phyloP scores from a whole-genome alignment of 2,888 invertebrate genomes.

The Linyphia triangularis region DNA sequence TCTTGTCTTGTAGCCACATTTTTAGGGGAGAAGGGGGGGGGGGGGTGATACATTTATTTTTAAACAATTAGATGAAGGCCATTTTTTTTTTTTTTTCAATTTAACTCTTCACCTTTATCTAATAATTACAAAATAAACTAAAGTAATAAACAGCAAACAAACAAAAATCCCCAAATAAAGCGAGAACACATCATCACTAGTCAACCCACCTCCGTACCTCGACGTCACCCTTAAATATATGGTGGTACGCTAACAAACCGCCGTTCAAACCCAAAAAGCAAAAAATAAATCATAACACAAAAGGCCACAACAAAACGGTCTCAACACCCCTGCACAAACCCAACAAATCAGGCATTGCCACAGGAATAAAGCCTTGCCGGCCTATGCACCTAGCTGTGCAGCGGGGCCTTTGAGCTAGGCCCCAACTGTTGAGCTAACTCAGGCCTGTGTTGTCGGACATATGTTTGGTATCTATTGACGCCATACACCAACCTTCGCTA shows the following conservation, averaged over 20 bases:
- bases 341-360: slow-evolving; percentile 64
- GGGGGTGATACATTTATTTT: too few species aligned
- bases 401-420: slow-evolving; percentile 43
- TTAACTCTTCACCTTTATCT: too few species aligned
- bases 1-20: too few species aligned
- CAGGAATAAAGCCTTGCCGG: slow-evolving; percentile 36
- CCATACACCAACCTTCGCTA: slow-evolving; percentile 1
- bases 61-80: too few species aligned
- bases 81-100: too few species aligned
- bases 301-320: slow-evolving; percentile 56
- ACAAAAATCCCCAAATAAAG: neutral
- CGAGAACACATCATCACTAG: neutral
- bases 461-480: slow-evolving; percentile 72
- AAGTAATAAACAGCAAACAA: neutral
- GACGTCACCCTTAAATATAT: neutral
- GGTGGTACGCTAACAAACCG: slow-evolving; percentile 39
- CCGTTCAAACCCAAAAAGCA: neutral
- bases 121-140: too few species aligned
- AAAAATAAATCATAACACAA: slow-evolving; percentile 43
- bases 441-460: slow-evolving; percentile 67
- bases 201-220: neutral
- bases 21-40: too few species aligned
- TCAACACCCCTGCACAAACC: slow-evolving; percentile 67
- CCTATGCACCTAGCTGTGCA: slow-evolving; percentile 24
- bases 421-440: slow-evolving; percentile 54